These are phyloP conservation scores for Periparus ater DNA, from an alignment of 2,797 vertebrate species.

Conservation along the genomic window DNA sequence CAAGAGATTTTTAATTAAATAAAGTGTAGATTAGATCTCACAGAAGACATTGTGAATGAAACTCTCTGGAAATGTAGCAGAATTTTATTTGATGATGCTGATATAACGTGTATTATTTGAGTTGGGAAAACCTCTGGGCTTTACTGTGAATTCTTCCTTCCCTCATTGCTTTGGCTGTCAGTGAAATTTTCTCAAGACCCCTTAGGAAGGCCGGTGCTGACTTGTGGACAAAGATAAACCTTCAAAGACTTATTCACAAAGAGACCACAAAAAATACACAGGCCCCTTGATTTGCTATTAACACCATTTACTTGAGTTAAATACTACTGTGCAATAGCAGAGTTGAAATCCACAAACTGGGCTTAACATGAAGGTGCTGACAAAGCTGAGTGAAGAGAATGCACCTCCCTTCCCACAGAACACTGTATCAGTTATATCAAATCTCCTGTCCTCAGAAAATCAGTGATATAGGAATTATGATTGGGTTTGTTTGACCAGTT, in stretches of 20 bases:
- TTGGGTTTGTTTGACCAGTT: background rate
- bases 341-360: background rate
- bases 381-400: background rate
- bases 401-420: background rate
- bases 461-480: background rate
- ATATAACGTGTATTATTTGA: background rate
- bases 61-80: conserved; percentile 11
- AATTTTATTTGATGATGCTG: conserved; percentile 29
- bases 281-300: background rate
- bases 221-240: background rate
- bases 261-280: background rate
- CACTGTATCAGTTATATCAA: background rate
- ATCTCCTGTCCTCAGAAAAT: background rate
- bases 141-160: background rate
- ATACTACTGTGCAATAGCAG: background rate
- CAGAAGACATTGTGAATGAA: background rate
- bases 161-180: background rate
- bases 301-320: background rate
- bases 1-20: conserved; percentile 62
- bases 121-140: background rate
- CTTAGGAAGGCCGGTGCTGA: background rate
- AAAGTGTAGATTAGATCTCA: conserved; percentile 47
- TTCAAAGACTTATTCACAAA: background rate
- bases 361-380: background rate
- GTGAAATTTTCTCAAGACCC: background rate